Evolutionary conservation across 2,888 invertebrate species (phyloP).

Genomic region (Acronicta psi): DNA sequence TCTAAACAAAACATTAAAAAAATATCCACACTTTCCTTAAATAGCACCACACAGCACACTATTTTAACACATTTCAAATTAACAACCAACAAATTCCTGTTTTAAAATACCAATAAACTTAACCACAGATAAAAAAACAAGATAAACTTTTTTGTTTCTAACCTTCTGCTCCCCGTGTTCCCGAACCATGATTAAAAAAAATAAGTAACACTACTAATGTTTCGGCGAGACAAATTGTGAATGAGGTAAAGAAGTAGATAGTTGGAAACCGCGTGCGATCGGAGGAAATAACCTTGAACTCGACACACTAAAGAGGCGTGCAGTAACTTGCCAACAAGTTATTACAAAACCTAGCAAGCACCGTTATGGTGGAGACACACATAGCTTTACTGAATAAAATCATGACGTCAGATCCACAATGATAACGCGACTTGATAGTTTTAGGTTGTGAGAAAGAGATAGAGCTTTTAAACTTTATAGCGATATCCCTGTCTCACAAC

Average conservation of each 20-base stretch:
- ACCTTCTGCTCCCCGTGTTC: conserved; percentile 66
- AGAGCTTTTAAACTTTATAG: no score
- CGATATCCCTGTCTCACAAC: no score
- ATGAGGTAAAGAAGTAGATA: conserved; percentile 55
- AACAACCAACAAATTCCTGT: no score
- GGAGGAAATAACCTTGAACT: conserved; percentile 49
- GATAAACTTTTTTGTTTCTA: conserved; percentile 24
- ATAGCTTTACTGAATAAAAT: no score
- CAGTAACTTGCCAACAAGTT: conserved; percentile 31
- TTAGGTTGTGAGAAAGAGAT: no score
- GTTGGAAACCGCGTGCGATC: conserved; percentile 36
- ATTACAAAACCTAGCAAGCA: conserved; percentile 20
- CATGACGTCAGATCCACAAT: no score
- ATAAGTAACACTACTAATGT: conserved; percentile 41
- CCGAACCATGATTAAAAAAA: conserved; percentile 56
- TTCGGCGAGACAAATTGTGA: conserved; percentile 41
- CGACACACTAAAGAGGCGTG: conserved; percentile 22
- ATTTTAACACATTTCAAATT: no score
- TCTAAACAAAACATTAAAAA: no score
- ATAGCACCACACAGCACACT: no score
- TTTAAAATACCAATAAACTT: neutral
- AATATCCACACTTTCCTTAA: no score
- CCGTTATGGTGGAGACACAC: no score
- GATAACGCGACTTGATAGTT: no score
- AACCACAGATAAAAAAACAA: conserved; percentile 5